A percentile compares a stretch with the other conserved stretches of the same genome.
Conservation (phyloP, 2,888 invertebrate species). For the Lasiommata megera region DNA sequence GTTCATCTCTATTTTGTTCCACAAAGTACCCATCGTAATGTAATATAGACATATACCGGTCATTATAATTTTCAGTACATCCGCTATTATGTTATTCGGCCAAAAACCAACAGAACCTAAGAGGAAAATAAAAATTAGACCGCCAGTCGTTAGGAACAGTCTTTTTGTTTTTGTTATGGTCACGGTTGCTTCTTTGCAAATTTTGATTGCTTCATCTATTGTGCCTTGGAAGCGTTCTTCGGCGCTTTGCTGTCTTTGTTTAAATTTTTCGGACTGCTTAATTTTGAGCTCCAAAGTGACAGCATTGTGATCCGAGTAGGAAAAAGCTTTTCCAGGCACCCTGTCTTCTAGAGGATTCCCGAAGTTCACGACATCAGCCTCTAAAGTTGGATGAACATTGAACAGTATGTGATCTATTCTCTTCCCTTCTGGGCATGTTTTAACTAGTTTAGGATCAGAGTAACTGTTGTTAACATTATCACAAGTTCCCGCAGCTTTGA, state of each 20-base stretch:
- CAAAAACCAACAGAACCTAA: conserved; percentile 73
- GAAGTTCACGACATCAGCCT: conserved; percentile 74
- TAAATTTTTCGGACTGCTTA: conserved; percentile 36
- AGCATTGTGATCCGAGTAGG: conserved; percentile 96
- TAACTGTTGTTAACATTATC: conserved; percentile 89
- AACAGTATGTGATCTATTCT: conserved; percentile 96
- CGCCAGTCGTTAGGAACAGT: conserved; percentile 76
- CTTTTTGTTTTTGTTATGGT: conserved; percentile 73
- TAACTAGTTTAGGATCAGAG: conserved; percentile 78
- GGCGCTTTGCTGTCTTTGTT: conserved; percentile 39
- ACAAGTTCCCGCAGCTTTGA: conserved; percentile 83
- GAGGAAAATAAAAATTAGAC: conserved; percentile 75
- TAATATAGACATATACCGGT: conserved; percentile 85
- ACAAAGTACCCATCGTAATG: conserved; percentile 89
- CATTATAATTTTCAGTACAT: conserved; percentile 82
- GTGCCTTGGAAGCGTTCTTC: conserved; percentile 50
- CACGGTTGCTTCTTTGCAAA: conserved; percentile 81
- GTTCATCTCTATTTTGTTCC: conserved; percentile 91
- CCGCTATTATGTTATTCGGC: conserved; percentile 72
- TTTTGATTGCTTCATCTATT: conserved; percentile 80
- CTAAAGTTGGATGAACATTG: conserved; percentile 51
- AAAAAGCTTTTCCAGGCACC: conserved; percentile 86
- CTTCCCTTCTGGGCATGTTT: conserved; percentile 86
- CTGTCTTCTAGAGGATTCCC: conserved; percentile 86
- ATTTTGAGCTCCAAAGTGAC: conserved; percentile 81